Percentiles rank a stretch among this genome's conserved stretches.
phyloP scores from a whole-genome alignment of 2,113 vertebrate species.

The Ibidorhyncha struthersii region DNA sequence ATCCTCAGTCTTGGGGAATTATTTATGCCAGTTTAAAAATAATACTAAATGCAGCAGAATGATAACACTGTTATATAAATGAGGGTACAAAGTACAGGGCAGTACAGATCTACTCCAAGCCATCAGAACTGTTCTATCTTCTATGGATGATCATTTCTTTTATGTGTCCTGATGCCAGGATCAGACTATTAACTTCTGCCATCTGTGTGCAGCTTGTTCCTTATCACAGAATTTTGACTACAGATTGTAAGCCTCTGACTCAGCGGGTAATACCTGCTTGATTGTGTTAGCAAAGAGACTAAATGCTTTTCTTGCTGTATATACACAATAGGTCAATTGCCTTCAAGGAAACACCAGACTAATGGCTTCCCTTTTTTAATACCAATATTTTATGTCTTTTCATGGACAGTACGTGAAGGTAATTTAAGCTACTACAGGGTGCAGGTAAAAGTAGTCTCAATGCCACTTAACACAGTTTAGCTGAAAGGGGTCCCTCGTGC shows the following conservation, averaged over 20 bases:
- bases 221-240: not conserved
- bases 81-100: not conserved
- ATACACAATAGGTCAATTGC: not conserved
- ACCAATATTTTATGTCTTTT: not conserved
- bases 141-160: not conserved
- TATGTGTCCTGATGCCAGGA: not conserved
- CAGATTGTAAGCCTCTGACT: not conserved
- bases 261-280: not conserved
- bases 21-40: conserved; percentile 4
- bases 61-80: not conserved
- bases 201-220: not conserved
- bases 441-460: not conserved
- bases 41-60: not conserved
- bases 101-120: not conserved
- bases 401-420: not conserved
- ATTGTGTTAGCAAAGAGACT: not conserved
- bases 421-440: not conserved
- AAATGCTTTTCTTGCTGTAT: not conserved
- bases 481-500: not conserved
- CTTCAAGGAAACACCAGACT: not conserved
- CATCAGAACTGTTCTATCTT: not conserved
- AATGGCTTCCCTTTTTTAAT: not conserved
- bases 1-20: not conserved
- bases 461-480: not conserved
- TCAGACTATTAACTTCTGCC: conserved; percentile 23